Base-by-base conservation (phyloP, 2,888 invertebrate genomes). In the Cremastinae sp. region DNA sequence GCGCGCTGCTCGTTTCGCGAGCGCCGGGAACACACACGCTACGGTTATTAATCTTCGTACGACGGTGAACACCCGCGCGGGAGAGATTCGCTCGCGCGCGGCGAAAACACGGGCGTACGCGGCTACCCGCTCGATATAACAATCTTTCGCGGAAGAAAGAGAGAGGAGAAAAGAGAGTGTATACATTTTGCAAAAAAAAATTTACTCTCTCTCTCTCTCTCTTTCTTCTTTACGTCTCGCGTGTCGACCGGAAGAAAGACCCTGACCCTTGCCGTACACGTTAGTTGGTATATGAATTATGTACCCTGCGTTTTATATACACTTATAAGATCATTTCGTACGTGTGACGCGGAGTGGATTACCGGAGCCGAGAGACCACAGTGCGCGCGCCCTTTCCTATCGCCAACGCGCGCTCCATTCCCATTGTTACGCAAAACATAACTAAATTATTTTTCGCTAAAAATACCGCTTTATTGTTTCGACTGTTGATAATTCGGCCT, bases 11-110 rank as follows among this genome's bases (percentile, higher is more conserved):
- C 74, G 54, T 70, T 65, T 59, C 22, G 14, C 59, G 51, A 59
- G 56, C 76, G 62, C 66, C 1, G 28, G 22, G 64, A 62, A 68
- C n/a, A 54, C 75, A 66, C 70, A 77, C 64, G 70, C 68, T 70
- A 68, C 56, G 62, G 73, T 77, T 77, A 79, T 79, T 77, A 79
- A 77, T 79, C 79, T 79, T 79, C 66, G 75, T 75, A 76, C 59
- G 28, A 51, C 54, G 28, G 72, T 49, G 70, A 77, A 77, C 77
- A 77, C 77, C 75, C 79, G 79, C 72, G 75, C 70, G 61, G 36
- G 54, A 38, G 34, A 65, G 65, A 59, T 59, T 45, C 45, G 10
- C 38, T 43, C 49, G 58, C 51, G 22, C 51, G 51, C 14, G 22
- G 22, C 51, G 22, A 20, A n/a, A 51, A 49, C 49, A 22, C 45